These are phyloP conservation scores for Acropora yongei DNA, from an alignment of 64 coral and sea anemone genomes.

Conservation along the genomic window DNA sequence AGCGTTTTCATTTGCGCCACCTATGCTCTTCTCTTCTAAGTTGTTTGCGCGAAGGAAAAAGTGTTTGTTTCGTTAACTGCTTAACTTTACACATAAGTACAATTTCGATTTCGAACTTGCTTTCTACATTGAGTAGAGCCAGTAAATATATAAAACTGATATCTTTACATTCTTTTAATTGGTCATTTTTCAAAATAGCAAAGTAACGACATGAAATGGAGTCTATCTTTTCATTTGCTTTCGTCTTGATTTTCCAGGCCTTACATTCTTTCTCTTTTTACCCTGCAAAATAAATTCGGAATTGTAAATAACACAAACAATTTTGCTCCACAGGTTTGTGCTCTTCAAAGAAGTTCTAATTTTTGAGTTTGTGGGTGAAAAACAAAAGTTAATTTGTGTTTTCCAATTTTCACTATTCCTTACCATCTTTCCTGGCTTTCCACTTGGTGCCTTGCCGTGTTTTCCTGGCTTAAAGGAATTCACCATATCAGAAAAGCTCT, in stretches of 20 bases:
- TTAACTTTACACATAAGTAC: too few species aligned
- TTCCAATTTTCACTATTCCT: background rate
- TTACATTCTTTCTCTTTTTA: slow-evolving; percentile 76
- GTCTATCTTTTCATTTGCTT: slow-evolving; percentile 83
- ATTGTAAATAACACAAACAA: too few species aligned
- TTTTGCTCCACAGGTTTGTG: background rate
- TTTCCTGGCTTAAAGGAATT: slow-evolving; percentile 87
- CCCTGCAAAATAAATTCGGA: background rate
- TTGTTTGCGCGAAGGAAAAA: too few species aligned
- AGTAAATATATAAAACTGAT: background rate
- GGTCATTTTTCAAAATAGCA: background rate
- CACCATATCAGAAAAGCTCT: slow-evolving; percentile 70
- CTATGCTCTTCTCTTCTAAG: too few species aligned
- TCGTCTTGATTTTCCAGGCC: slow-evolving; percentile 88
- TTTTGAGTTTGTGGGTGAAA: background rate
- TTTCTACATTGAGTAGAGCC: too few species aligned
- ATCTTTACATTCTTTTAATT: background rate
- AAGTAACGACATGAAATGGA: background rate
- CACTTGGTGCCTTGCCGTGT: slow-evolving; percentile 90
- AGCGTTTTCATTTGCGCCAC: too few species aligned
- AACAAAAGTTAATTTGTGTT: background rate
- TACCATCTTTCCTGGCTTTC: slow-evolving; percentile 53
- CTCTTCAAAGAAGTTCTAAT: background rate
- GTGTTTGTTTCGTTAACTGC: too few species aligned
- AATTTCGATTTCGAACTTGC: too few species aligned